phyloP scores from a whole-genome alignment of 2,797 vertebrate genomes.

The Myotis planiceps region DNA sequence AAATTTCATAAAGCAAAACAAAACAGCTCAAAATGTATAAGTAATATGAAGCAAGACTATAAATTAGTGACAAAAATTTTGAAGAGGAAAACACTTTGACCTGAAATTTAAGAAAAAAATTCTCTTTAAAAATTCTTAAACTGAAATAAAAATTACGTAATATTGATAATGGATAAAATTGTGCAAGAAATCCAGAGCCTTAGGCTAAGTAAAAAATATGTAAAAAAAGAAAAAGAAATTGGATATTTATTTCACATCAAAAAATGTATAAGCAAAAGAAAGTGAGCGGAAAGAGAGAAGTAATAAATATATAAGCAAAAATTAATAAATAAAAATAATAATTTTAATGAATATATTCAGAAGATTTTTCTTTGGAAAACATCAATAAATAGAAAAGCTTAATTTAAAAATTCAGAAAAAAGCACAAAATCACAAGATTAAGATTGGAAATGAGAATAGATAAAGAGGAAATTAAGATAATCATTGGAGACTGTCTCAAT shows the following conservation, averaged over 20 bases:
- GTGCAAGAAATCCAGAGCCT: neutral
- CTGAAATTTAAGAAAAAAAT: neutral
- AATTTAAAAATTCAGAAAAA: neutral
- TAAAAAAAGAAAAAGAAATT: neutral
- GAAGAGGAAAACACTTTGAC: neutral
- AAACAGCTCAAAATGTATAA: neutral
- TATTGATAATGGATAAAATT: neutral
- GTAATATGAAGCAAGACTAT: neutral
- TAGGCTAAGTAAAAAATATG: neutral
- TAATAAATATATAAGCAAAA: neutral
- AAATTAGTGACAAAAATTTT: neutral
- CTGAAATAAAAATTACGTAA: neutral
- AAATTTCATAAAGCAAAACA: neutral
- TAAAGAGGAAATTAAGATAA: neutral
- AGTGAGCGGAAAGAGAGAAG: neutral
- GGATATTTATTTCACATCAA: neutral
- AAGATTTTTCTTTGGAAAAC: neutral
- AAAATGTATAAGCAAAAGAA: neutral
- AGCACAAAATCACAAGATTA: neutral
- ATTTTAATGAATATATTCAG: neutral
- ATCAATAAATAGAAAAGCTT: neutral
- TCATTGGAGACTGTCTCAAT: neutral
- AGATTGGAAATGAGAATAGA: neutral
- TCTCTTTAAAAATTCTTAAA: neutral
- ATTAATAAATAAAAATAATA: neutral